Conservation (phyloP, 2,797 vertebrate species). For the Heteromormyrus szaboi region DNA sequence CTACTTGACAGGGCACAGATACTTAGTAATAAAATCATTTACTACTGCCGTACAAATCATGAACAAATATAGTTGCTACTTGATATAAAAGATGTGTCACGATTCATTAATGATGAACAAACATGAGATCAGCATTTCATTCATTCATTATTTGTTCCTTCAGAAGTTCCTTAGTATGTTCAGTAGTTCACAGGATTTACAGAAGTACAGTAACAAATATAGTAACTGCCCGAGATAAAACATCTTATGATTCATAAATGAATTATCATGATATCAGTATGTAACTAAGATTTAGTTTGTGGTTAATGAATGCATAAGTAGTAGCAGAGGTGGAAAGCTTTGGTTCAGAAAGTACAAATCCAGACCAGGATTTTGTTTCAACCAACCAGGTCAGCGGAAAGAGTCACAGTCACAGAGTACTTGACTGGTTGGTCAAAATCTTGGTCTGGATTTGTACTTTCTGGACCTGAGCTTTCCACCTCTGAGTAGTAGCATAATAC, state of each 20-base stretch:
- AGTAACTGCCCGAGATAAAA: not conserved
- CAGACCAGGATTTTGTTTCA: too few species aligned
- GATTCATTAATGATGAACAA: not conserved
- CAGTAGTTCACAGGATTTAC: not conserved
- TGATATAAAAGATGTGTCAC: not conserved
- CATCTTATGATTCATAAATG: not conserved
- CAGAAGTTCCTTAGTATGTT: not conserved
- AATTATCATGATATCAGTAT: not conserved
- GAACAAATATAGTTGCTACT: not conserved
- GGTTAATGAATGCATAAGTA: not conserved
- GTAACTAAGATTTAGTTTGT: not conserved
- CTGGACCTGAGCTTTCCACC: too few species aligned
- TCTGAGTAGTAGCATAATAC: not conserved
- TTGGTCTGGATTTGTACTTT: too few species aligned
- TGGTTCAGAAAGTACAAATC: too few species aligned
- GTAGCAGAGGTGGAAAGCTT: not conserved
- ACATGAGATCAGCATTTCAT: not conserved
- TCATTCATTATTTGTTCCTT: not conserved
- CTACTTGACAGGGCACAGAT: not conserved
- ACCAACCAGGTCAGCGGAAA: too few species aligned
- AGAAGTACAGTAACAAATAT: not conserved
- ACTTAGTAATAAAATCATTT: not conserved
- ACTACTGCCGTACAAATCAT: not conserved
- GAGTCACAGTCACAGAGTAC: too few species aligned
- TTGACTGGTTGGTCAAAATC: too few species aligned